Evolutionary conservation across 2,113 vertebrate genomes (phyloP).

Genomic region (Megaptera novaeangliae): DNA sequence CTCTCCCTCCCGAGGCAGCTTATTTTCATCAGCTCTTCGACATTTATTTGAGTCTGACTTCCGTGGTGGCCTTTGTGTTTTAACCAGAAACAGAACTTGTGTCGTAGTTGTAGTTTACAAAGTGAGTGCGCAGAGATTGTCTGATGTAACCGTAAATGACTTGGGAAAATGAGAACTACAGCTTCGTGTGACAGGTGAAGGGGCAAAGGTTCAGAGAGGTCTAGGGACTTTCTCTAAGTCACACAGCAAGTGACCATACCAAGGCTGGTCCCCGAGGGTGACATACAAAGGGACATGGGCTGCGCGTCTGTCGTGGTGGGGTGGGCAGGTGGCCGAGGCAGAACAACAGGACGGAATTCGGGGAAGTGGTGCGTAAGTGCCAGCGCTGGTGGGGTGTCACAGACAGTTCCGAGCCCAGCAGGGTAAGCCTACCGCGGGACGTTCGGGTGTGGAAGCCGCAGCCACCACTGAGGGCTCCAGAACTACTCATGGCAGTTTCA

Average conservation of each 20-base stretch:
- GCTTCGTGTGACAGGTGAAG: background rate
- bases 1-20: background rate
- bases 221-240: background rate
- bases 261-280: background rate
- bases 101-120: background rate
- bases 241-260: background rate
- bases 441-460: background rate
- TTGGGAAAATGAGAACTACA: background rate
- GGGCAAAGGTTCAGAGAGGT: background rate
- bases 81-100: background rate
- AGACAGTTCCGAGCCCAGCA: background rate
- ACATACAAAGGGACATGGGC: background rate
- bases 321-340: background rate
- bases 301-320: accelerated
- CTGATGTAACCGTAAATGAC: background rate
- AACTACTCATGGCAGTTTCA: background rate
- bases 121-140: accelerated
- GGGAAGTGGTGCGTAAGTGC: accelerated
- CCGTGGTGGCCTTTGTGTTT: background rate
- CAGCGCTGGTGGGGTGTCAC: background rate
- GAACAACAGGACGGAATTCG: accelerated
- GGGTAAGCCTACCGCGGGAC: accelerated
- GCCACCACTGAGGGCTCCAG: accelerated
- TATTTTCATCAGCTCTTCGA: background rate
- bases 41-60: background rate